A percentile compares a stretch with the other conserved stretches of the same genome.
phyloP scores from a whole-genome alignment of 92 coral and sea anemone species.

The Epizoanthus fatuus region DNA sequence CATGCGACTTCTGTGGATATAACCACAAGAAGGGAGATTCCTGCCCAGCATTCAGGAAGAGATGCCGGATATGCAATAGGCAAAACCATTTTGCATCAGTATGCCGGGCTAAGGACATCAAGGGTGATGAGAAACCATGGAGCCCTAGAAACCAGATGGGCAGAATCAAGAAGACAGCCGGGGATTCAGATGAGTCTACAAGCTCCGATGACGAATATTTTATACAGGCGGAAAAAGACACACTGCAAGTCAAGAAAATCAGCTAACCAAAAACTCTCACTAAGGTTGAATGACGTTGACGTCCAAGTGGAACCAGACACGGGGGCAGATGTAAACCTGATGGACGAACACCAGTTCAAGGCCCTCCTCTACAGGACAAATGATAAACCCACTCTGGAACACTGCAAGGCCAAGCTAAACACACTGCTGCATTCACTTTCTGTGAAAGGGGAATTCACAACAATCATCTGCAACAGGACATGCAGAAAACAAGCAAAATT shows the following conservation, averaged over 20 bases:
- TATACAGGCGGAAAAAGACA: conserved; percentile 45
- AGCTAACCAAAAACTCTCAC: background rate
- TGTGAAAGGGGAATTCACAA: conserved; percentile 33
- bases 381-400: conserved; percentile 34
- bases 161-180: too few relatives aligned
- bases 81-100: too few relatives aligned
- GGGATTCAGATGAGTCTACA: conserved; percentile 30
- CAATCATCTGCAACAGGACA: conserved; percentile 50
- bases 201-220: conserved; percentile 78
- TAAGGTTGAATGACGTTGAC: background rate
- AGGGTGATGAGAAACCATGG: too few relatives aligned
- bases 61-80: too few relatives aligned
- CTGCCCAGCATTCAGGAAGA: too few relatives aligned
- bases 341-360: conserved; percentile 50
- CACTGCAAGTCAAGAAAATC: conserved; percentile 51
- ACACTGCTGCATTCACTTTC: conserved; percentile 47
- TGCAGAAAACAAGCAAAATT: conserved; percentile 52
- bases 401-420: conserved; percentile 41
- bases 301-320: conserved; percentile 62
- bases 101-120: too few relatives aligned
- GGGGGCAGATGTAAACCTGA: conserved; percentile 75
- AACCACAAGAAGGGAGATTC: too few relatives aligned
- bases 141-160: too few relatives aligned
- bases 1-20: too few relatives aligned
- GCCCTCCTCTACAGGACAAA: conserved; percentile 31